Conservation (phyloP, 2,888 invertebrate genomes). For the Mythimna ferrago region DNA sequence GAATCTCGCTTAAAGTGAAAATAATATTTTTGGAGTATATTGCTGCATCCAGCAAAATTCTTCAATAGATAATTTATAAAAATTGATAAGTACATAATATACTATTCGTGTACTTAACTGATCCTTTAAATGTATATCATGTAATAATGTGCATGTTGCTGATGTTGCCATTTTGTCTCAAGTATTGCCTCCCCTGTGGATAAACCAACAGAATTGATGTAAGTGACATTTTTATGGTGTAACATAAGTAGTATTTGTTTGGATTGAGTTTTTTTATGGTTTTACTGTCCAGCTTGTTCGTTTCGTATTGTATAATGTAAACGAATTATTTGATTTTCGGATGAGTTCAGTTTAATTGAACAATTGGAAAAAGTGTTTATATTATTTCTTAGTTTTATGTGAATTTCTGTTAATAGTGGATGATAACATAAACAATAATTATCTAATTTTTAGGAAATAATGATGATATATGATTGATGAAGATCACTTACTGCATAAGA, state of each 20-base stretch:
- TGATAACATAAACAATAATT: too few relatives aligned
- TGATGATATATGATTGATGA: too few relatives aligned
- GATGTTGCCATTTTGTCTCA: constrained; percentile 65
- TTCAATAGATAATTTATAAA: neutral
- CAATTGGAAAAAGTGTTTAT: neutral
- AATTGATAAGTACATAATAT: neutral
- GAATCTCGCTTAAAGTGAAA: neutral
- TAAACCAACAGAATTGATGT: constrained; percentile 72
- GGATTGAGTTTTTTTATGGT: neutral
- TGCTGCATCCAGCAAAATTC: neutral
- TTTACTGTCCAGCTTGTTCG: too few relatives aligned
- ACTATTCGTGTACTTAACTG: neutral
- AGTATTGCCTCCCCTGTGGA: constrained; percentile 76
- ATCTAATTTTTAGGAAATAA: too few relatives aligned
- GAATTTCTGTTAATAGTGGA: neutral
- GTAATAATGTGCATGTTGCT: constrained; percentile 18
- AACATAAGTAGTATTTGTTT: constrained; percentile 17
- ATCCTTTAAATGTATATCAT: neutral
- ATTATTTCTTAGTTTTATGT: neutral
- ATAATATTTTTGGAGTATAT: neutral
- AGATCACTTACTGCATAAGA: too few relatives aligned
- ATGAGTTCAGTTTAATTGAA: too few relatives aligned
- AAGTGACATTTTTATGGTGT: constrained; percentile 67
- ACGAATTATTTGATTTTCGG: neutral
- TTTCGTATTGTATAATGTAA: neutral